Percentiles rank a stretch among this genome's conserved stretches.
These are phyloP conservation scores for Eupithecia subfuscata DNA, from an alignment of 2,888 invertebrate species.

Conservation along the genomic window DNA sequence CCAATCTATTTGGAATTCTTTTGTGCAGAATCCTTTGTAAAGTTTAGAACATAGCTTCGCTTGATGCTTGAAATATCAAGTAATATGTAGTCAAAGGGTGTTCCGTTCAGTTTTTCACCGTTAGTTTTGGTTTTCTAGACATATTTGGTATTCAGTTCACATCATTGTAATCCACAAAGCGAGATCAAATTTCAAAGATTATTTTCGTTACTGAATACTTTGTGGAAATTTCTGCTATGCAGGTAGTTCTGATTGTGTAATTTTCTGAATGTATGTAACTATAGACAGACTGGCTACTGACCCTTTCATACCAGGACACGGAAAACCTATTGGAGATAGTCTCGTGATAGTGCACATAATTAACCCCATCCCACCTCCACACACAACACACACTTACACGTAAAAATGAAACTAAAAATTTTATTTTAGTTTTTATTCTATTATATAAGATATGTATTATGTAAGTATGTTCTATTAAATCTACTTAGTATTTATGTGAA, in stretches of 20 bases:
- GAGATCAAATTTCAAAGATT: not conserved
- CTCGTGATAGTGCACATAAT: too few species aligned
- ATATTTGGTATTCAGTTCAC: constrained; percentile 44
- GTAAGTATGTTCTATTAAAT: too few species aligned
- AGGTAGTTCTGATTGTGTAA: not conserved
- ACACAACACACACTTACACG: too few species aligned
- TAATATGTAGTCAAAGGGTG: constrained; percentile 40
- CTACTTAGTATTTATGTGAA: too few species aligned
- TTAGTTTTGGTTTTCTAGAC: constrained; percentile 36
- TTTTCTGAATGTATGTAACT: too few species aligned
- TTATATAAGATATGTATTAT: too few species aligned
- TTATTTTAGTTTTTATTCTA: too few species aligned
- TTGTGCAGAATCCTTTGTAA: constrained; percentile 12
- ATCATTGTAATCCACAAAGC: constrained; percentile 34
- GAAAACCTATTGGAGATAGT: too few species aligned
- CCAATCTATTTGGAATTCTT: not conserved
- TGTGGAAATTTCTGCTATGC: not conserved
- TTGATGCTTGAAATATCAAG: constrained; percentile 20
- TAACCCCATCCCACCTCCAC: too few species aligned
- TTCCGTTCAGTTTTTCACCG: constrained; percentile 41
- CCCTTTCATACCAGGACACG: too few species aligned
- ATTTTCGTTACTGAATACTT: not conserved
- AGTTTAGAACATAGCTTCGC: not conserved
- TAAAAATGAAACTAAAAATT: too few species aligned
- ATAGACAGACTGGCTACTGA: too few species aligned